Conservation (phyloP, 2,113 vertebrate genomes). For the Dissostichus mawsoni region DNA sequence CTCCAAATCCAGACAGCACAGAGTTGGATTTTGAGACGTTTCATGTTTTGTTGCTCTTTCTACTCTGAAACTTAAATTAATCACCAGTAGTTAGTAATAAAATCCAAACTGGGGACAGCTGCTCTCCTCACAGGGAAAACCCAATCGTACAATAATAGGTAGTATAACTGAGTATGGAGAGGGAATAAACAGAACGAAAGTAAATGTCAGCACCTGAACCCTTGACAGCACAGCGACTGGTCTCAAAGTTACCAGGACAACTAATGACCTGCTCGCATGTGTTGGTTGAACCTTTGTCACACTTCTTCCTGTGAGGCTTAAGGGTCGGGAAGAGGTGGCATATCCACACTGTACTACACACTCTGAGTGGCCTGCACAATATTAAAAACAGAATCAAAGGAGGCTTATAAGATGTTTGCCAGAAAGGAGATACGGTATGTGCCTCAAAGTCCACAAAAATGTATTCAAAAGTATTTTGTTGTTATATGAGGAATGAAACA, state of each 20-base stretch:
- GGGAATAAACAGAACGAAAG: conserved; percentile 9
- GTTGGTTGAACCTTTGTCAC: conserved; percentile 66
- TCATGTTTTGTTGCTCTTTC: too few relatives aligned
- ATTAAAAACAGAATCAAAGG: conserved; percentile 14
- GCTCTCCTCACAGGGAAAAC: not conserved
- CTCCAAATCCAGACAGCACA: too few relatives aligned
- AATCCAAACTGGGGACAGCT: not conserved
- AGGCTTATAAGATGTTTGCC: not conserved
- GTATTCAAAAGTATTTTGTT: too few relatives aligned
- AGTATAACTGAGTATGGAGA: conserved; percentile 26
- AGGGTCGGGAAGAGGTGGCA: conserved; percentile 37
- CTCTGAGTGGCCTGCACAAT: conserved; percentile 4
- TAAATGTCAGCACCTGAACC: conserved; percentile 38
- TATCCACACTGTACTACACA: not conserved
- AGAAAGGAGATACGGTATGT: not conserved
- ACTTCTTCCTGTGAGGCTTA: conserved; percentile 67
- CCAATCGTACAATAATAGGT: not conserved
- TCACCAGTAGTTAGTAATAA: too few relatives aligned
- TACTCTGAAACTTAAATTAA: too few relatives aligned
- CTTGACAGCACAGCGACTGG: conserved; percentile 2
- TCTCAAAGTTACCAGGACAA: conserved; percentile 49
- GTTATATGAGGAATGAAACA: too few relatives aligned
- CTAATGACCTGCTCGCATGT: conserved; percentile 68
- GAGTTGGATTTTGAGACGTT: too few relatives aligned
- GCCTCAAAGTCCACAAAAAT: not conserved